A percentile compares a stretch with the other conserved stretches of the same genome.
Evolutionary conservation across 1,140 invertebrate genomes (phyloP).

Genomic region (Sitobion miscanthi): DNA sequence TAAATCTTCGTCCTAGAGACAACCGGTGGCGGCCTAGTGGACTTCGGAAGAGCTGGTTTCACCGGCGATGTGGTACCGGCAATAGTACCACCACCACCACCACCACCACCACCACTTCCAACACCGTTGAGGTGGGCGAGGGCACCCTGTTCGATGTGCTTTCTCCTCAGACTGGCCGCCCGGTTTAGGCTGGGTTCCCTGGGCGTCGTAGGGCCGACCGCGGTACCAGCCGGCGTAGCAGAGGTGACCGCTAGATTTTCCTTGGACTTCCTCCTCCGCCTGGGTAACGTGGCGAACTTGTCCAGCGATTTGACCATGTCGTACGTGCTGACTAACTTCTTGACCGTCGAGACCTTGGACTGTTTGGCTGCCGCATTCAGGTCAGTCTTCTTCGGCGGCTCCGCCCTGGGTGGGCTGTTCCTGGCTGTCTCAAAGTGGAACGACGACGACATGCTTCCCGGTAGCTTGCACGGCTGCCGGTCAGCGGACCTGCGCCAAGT

Average conservation of each 20-base stretch:
- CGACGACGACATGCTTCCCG: constrained; percentile 48
- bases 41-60: constrained; percentile 67
- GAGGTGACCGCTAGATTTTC: constrained; percentile 56
- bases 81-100: neutral
- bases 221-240: neutral
- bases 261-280: constrained; percentile 65
- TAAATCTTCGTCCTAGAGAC: constrained; percentile 74
- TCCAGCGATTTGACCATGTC: constrained; percentile 67
- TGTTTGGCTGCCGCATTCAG: constrained; percentile 29
- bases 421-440: constrained; percentile 29
- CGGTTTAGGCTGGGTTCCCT: constrained; percentile 62
- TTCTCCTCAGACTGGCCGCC: constrained; percentile 60
- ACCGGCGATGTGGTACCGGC: constrained; percentile 58
- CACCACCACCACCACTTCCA: neutral
- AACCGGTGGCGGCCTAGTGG: constrained; percentile 63
- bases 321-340: constrained; percentile 61
- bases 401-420: neutral
- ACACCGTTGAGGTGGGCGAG: neutral
- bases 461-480: constrained; percentile 28
- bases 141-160: constrained; percentile 58
- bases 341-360: constrained; percentile 57
- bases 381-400: constrained; percentile 12
- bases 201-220: constrained; percentile 60
- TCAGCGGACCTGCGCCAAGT: constrained; percentile 61
- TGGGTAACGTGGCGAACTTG: constrained; percentile 77